These are phyloP conservation scores for Brachypteracias leptosomus DNA, from an alignment of 2,113 vertebrate species.

Conservation along the genomic window DNA sequence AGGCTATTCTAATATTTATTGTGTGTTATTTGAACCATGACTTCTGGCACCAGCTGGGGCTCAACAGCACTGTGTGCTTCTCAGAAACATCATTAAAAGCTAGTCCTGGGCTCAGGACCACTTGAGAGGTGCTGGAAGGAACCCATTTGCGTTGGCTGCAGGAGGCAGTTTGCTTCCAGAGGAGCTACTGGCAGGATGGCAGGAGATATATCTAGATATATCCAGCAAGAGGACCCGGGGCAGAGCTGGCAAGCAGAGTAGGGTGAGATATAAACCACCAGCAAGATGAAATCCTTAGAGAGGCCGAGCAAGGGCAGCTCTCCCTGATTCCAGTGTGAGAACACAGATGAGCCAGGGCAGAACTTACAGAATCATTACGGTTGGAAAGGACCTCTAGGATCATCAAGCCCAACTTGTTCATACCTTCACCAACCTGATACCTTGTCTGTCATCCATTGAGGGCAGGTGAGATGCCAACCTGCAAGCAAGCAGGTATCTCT, in stretches of 20 bases:
- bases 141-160: background rate
- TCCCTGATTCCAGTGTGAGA: background rate
- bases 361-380: no score
- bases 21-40: conserved; percentile 10
- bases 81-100: background rate
- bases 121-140: background rate
- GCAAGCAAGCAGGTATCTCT: background rate
- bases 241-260: background rate
- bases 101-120: background rate
- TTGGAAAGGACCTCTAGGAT: no score
- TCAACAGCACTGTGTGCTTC: fast-evolving
- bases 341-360: fast-evolving
- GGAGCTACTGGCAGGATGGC: background rate
- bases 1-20: conserved; percentile 43
- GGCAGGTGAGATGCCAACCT: background rate
- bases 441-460: fast-evolving
- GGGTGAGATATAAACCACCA: background rate
- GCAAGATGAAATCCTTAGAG: background rate
- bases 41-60: background rate
- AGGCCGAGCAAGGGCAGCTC: background rate
- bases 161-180: background rate
- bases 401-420: no score
- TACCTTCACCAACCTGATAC: no score
- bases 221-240: background rate
- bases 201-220: background rate